Conservation (phyloP, 2,888 invertebrate species). For the Leptothorax acervorum region DNA sequence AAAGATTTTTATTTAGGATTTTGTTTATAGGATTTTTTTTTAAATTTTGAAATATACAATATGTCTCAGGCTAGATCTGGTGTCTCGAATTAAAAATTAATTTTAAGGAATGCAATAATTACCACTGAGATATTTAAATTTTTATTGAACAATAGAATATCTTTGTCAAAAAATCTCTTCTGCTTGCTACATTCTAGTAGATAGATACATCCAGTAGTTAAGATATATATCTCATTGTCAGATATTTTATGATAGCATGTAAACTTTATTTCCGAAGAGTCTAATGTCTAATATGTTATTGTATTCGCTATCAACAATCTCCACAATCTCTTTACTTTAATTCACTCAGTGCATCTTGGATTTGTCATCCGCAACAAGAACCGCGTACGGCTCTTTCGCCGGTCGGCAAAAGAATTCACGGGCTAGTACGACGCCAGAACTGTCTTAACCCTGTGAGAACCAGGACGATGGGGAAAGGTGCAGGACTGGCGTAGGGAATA, state of each 20-base stretch:
- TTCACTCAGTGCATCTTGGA: slow-evolving; percentile 39
- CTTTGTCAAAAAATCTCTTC: background rate
- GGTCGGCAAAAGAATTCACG: slow-evolving; percentile 63
- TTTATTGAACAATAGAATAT: background rate
- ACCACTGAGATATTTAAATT: background rate
- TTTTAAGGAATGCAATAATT: background rate
- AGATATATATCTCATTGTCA: background rate
- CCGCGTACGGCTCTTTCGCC: slow-evolving; percentile 59
- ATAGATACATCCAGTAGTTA: background rate
- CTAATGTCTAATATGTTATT: slow-evolving; percentile 12
- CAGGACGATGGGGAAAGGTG: slow-evolving; percentile 13
- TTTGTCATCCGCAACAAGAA: slow-evolving; percentile 47
- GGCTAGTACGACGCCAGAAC: slow-evolving; percentile 62
- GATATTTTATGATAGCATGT: slow-evolving; percentile 1
- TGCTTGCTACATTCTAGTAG: background rate
- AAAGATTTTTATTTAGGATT: slow-evolving; percentile 17
- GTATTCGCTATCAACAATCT: background rate
- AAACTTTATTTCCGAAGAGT: slow-evolving; percentile 3
- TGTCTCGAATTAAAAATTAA: background rate
- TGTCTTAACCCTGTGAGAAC: slow-evolving; percentile 51
- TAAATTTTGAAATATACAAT: slow-evolving; percentile 18
- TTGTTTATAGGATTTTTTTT: slow-evolving; percentile 18
- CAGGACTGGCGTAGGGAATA: slow-evolving; percentile 55
- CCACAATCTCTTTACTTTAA: slow-evolving; percentile 37
- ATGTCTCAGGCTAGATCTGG: background rate